phyloP scores from a whole-genome alignment of 2,113 vertebrate species.

The Cacatua alba region DNA sequence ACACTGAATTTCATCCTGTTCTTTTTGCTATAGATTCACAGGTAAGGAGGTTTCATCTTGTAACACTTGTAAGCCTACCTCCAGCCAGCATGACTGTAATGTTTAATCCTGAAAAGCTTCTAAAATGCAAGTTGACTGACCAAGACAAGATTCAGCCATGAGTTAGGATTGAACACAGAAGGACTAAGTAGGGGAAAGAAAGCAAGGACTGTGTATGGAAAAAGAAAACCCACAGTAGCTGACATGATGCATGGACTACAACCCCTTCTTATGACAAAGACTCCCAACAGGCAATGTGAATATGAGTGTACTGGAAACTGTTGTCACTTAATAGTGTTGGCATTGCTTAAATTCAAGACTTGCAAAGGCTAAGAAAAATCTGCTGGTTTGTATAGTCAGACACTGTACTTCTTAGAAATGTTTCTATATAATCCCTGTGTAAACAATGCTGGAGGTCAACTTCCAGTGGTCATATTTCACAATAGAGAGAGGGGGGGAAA shows the following conservation, averaged over 20 bases:
- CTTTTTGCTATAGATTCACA: not conserved
- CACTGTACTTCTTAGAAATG: not conserved
- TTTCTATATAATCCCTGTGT: not conserved
- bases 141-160: not conserved
- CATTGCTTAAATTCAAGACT: not conserved
- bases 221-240: not conserved
- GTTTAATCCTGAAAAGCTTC: not conserved
- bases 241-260: not conserved
- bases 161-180: not conserved
- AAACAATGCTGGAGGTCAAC: not conserved
- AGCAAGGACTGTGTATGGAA: not conserved
- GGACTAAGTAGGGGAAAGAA: not conserved
- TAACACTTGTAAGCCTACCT: not conserved
- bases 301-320: not conserved
- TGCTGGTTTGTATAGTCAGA: not conserved
- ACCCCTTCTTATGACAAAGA: not conserved
- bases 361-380: not conserved
- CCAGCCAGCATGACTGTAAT: not conserved
- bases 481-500: not conserved
- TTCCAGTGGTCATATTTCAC: not conserved
- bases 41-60: not conserved
- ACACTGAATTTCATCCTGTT: accelerated
- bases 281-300: not conserved
- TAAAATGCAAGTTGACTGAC: not conserved
- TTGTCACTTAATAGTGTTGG: not conserved